These are phyloP conservation scores for Iselma pallidipennis DNA, from an alignment of 2,888 invertebrate species.

Conservation along the genomic window DNA sequence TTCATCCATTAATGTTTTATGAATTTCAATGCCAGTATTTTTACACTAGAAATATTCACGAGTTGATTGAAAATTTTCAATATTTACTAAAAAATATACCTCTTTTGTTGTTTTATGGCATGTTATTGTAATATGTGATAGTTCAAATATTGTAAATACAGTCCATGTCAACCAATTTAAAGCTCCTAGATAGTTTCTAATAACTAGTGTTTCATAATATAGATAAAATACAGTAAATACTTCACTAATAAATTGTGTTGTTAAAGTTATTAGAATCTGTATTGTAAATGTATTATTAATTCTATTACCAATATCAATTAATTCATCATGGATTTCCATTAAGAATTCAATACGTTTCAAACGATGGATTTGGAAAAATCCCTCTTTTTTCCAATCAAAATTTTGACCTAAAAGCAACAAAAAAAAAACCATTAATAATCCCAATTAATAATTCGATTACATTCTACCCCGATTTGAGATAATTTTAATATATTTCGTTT, in stretches of 20 bases:
- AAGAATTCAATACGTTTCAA: slow-evolving; percentile 17
- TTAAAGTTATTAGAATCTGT: slow-evolving; percentile 31
- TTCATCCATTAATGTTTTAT: slow-evolving; percentile 31
- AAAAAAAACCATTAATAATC: not conserved
- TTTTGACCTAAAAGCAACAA: slow-evolving; percentile 6
- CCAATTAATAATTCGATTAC: not conserved
- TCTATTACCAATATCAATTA: slow-evolving; percentile 28
- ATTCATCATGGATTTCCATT: slow-evolving; percentile 33
- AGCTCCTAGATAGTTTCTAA: slow-evolving; percentile 21
- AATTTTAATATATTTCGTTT: not conserved
- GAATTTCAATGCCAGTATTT: slow-evolving; percentile 31
- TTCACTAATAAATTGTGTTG: slow-evolving; percentile 29
- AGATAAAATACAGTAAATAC: slow-evolving; percentile 33
- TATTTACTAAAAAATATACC: slow-evolving; percentile 22
- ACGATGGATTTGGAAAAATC: not conserved
- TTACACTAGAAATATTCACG: slow-evolving; percentile 24
- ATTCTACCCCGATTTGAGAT: not conserved
- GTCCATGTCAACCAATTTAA: slow-evolving; percentile 31
- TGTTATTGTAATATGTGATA: slow-evolving; percentile 28
- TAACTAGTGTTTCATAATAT: slow-evolving; percentile 32
- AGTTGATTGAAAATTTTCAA: not conserved
- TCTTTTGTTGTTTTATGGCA: slow-evolving; percentile 33
- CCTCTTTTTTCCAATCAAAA: not conserved
- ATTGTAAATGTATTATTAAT: slow-evolving; percentile 30
- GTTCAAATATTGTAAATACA: slow-evolving; percentile 24